Percentiles rank a stretch among this genome's conserved stretches.
Conservation (phyloP, 2,797 vertebrate species). For the Sebastes aleutianus region DNA sequence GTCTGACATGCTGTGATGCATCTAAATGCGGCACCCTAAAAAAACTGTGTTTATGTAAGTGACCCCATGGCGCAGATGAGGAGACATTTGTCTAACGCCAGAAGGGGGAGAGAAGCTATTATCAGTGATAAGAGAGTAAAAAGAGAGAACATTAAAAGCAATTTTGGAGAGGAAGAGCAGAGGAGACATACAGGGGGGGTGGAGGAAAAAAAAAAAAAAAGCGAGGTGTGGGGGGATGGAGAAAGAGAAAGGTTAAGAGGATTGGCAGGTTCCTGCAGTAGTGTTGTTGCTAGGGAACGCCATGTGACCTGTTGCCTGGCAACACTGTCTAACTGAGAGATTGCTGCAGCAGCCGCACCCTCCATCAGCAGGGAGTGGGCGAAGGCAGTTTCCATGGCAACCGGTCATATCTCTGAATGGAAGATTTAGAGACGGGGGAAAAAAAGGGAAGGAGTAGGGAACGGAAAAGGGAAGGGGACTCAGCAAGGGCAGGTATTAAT, state of each 20-base stretch:
- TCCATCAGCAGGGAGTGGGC: conserved; percentile 81
- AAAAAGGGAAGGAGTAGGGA: conserved; percentile 23
- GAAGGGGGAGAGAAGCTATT: conserved; percentile 47
- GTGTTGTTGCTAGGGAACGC: conserved; percentile 86
- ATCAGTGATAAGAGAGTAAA: conserved; percentile 50
- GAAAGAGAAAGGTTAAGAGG: conserved; percentile 80
- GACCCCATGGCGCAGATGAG: conserved; percentile 56
- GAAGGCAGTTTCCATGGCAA: conserved; percentile 84
- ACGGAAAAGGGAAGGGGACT: conserved; percentile 28
- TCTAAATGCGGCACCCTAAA: conserved; percentile 45
- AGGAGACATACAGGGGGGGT: conserved; percentile 44
- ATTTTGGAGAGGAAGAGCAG: conserved; percentile 54
- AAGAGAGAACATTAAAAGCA: conserved; percentile 51
- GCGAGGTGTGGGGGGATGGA: conserved; percentile 73
- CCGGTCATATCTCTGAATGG: conserved; percentile 77
- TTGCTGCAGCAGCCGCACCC: conserved; percentile 83
- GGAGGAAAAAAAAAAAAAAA: conserved; percentile 10
- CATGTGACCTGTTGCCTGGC: conserved; percentile 85
- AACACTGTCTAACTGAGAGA: conserved; percentile 82
- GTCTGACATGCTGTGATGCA: conserved; percentile 31
- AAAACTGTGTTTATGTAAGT: conserved; percentile 59
- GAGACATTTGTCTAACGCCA: conserved; percentile 67
- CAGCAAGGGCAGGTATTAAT: conserved; percentile 46
- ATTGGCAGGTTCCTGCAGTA: conserved; percentile 85
- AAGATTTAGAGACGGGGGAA: conserved; percentile 60